These are phyloP conservation scores for Rhizoglyphus robini DNA, from an alignment of 1,140 invertebrate species.

Conservation along the genomic window DNA sequence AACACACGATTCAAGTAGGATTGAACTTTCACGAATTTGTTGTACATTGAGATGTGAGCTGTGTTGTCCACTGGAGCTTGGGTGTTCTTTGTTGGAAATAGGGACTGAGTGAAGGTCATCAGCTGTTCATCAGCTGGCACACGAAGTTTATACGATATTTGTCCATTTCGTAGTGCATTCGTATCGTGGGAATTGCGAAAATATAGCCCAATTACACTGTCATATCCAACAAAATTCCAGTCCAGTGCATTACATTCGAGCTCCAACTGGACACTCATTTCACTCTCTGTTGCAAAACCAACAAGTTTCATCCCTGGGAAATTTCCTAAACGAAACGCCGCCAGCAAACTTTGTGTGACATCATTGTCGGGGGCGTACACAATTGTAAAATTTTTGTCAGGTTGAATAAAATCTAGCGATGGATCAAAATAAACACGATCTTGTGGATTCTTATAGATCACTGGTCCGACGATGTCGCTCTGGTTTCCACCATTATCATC, in stretches of 20 bases:
- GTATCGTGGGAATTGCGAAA: not conserved
- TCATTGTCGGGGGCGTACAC: conserved; percentile 18
- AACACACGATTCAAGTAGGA: not conserved
- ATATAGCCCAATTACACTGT: conserved; percentile 6
- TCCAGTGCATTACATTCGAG: not conserved
- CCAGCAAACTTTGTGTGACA: conserved; percentile 12
- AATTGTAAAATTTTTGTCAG: no score
- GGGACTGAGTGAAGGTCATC: no score
- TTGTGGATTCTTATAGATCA: no score
- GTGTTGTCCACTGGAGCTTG: not conserved
- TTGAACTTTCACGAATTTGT: not conserved
- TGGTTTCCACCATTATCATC: conserved; percentile 11
- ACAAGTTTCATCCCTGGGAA: no score
- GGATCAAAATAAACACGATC: no score
- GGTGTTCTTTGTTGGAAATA: not conserved
- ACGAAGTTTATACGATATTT: no score
- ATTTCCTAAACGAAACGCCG: not conserved
- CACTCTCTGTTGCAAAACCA: no score
- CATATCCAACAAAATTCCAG: conserved; percentile 11
- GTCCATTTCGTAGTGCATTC: not conserved
- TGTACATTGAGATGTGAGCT: no score
- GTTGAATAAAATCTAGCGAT: no score
- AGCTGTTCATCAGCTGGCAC: no score
- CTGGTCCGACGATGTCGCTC: not conserved
- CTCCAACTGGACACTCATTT: not conserved